Percentiles rank a stretch among this genome's conserved stretches.
Evolutionary conservation across 2,113 vertebrate species (phyloP).

Genomic region (Nerophis ophidion): DNA sequence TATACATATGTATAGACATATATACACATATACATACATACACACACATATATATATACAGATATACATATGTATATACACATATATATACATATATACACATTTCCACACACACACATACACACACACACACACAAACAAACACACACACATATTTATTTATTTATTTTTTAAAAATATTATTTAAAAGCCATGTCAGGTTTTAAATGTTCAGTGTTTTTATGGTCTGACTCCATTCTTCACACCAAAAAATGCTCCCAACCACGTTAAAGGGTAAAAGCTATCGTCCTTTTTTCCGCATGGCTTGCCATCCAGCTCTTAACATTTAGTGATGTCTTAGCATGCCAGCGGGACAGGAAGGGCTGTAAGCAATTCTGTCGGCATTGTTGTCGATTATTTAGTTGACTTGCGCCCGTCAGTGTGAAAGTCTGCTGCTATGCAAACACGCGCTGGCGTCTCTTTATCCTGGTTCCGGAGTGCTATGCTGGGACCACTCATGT

Average conservation of each 20-base stretch:
- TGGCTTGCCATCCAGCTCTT: constrained; percentile 50
- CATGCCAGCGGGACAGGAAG: constrained; percentile 56
- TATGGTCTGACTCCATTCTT: not conserved
- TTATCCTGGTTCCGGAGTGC: constrained; percentile 63
- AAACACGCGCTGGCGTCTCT: constrained; percentile 61
- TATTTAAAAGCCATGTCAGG: too few relatives aligned
- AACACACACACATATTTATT: too few relatives aligned
- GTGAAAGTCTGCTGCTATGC: constrained; percentile 66
- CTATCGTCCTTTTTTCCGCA: constrained; percentile 38
- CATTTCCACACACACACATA: too few relatives aligned
- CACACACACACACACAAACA: too few relatives aligned
- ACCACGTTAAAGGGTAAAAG: not conserved
- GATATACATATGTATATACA: too few relatives aligned
- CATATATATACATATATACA: too few relatives aligned
- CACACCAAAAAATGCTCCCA: not conserved
- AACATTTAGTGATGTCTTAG: constrained; percentile 64
- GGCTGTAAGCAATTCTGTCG: constrained; percentile 47
- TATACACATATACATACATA: too few relatives aligned
- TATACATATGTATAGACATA: too few relatives aligned
- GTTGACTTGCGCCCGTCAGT: constrained; percentile 65
- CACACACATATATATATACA: too few relatives aligned
- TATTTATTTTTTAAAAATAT: too few relatives aligned
- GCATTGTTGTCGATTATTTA: constrained; percentile 72
- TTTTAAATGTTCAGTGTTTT: too few relatives aligned
- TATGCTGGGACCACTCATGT: constrained; percentile 50